phyloP scores from a whole-genome alignment of 2,888 invertebrate species.

The Andrena haemorrhoa region DNA sequence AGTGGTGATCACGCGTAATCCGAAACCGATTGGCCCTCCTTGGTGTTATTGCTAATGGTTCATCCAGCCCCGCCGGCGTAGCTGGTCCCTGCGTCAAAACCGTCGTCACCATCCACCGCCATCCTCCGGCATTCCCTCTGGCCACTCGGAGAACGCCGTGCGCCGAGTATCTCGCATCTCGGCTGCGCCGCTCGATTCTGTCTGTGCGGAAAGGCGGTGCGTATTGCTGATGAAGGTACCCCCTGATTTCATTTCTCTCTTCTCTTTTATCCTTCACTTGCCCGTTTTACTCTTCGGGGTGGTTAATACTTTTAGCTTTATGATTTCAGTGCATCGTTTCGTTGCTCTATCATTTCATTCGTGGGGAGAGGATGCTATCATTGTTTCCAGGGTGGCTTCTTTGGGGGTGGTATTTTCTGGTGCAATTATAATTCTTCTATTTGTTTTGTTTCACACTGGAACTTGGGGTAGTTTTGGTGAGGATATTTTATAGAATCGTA shows the following conservation, averaged over 20 bases:
- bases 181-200: not conserved
- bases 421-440: not conserved
- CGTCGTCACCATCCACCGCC: constrained; percentile 17
- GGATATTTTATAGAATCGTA: constrained; percentile 15
- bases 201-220: not conserved
- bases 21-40: constrained; percentile 23
- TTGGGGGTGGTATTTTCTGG: not conserved
- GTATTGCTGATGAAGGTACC: not conserved
- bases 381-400: not conserved
- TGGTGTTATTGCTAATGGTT: constrained; percentile 20
- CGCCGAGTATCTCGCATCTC: not conserved
- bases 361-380: not conserved
- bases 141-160: not conserved
- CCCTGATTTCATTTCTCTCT: too few relatives aligned
- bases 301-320: too few relatives aligned
- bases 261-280: not conserved
- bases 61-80: constrained; percentile 17
- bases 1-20: constrained; percentile 88
- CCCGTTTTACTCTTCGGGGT: too few relatives aligned
- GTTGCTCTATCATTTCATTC: too few relatives aligned
- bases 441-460: not conserved
- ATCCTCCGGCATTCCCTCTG: not conserved
- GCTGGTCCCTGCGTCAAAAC: constrained; percentile 33
- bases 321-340: too few relatives aligned
- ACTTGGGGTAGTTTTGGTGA: not conserved